Evolutionary conservation across 2,113 vertebrate genomes (phyloP).

Genomic region (Hyaena hyaena): DNA sequence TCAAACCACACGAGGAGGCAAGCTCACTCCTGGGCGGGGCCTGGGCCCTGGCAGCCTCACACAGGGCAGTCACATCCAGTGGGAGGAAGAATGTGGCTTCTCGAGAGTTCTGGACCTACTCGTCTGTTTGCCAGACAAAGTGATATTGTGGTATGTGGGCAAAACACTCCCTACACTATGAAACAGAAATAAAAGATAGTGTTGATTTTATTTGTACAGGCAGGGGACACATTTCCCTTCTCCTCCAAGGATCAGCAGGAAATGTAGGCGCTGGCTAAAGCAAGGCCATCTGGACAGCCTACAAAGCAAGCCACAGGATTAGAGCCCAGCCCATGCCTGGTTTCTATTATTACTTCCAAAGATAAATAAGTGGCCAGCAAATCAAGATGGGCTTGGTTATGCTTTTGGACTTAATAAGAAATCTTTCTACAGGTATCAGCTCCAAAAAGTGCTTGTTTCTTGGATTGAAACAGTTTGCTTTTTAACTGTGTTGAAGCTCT

Average conservation of each 20-base stretch:
- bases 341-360: constrained; percentile 64
- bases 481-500: not conserved
- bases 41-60: not conserved
- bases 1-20: not conserved
- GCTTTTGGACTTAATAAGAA: constrained; percentile 46
- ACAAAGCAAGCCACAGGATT: constrained; percentile 37
- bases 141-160: not conserved
- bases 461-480: constrained; percentile 35
- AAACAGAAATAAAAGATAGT: not conserved
- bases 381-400: constrained; percentile 42
- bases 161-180: not conserved
- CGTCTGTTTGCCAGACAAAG: constrained; percentile 47
- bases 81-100: constrained; percentile 50
- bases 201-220: constrained; percentile 61
- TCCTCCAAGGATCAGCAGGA: constrained; percentile 54
- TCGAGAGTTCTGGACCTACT: not conserved
- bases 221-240: constrained; percentile 5
- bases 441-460: not conserved
- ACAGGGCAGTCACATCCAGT: not conserved
- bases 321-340: not conserved
- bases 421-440: not conserved
- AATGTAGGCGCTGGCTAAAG: constrained; percentile 59
- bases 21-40: not conserved
- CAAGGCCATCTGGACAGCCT: constrained; percentile 40
- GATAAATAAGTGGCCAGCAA: constrained; percentile 60